Conservation (phyloP, 2,113 vertebrate species). For the Rhabdornis inornatus region DNA sequence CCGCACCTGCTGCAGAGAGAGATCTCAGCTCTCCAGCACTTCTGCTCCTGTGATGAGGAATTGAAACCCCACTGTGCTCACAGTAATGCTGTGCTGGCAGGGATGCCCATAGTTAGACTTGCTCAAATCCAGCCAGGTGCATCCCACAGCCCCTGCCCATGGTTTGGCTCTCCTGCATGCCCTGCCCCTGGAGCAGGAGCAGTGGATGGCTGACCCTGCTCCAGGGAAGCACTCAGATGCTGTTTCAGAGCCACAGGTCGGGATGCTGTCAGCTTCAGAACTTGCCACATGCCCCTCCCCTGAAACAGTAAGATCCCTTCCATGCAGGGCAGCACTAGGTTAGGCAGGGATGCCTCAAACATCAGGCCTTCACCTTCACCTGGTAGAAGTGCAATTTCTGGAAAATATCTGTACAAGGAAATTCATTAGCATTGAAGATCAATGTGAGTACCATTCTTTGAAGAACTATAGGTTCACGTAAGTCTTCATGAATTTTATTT, state of each 20-base stretch:
- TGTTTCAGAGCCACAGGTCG: not conserved
- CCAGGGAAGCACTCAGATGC: not conserved
- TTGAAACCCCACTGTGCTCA: rapidly evolving
- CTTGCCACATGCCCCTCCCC: not conserved
- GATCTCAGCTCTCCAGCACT: not conserved
- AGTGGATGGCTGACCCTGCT: not conserved
- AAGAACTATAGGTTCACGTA: not conserved
- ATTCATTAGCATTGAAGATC: not conserved
- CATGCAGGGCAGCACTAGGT: not conserved
- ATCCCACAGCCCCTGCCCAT: not conserved
- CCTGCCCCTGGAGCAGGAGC: not conserved
- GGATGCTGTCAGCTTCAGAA: not conserved
- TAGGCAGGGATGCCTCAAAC: not conserved
- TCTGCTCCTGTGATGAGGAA: rapidly evolving
- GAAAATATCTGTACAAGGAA: not conserved
- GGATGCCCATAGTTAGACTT: not conserved
- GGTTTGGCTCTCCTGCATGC: not conserved
- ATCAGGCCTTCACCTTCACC: not conserved
- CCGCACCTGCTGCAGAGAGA: not conserved
- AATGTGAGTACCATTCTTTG: not conserved
- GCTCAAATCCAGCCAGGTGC: not conserved
- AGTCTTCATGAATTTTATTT: not conserved
- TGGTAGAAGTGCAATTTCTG: not conserved
- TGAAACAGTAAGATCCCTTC: not conserved
- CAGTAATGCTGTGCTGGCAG: rapidly evolving